Evolutionary conservation across 2,888 invertebrate species (phyloP), one percentile per base, ranked within the genome.

Genomic region (Parnassius orleans): DNA sequence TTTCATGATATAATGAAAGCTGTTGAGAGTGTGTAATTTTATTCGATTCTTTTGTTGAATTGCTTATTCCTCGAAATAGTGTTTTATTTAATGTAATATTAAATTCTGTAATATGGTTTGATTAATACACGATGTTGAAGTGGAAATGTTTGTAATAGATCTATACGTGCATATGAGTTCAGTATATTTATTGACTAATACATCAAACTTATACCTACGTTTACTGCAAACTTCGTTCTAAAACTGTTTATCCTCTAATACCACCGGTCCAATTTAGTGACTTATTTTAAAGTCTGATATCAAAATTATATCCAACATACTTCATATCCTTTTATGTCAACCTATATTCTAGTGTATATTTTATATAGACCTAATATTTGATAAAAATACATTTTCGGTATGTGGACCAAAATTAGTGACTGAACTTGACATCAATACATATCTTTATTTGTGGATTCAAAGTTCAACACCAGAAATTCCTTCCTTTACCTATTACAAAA

Each of bases 201-300:
- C 50, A 50, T n/a, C 33, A 55, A 59, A 54, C 48, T 59, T 58
- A 57, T 47, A 57, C n/a, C 14, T 19, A 52, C 19, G 47, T 47
- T 63, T 24, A 11, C 11, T 55, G 51, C 12, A 42, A 46, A 52
- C 14, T 54, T 47, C n/a, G 19, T 10, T 43, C 19, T 41, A 54
- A 55, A 55, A 48, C 14, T 48, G 48, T 48, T 33, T 14, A 11
- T 33, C 12, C 24, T 46, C 33, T 1, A 41, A 61, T 68, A 78
- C 79, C 79, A 72, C 82, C 65, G 89, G 90, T 83, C 89, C 90
- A 90, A 87, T 69, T 19, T 67, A 81, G 86, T 86, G 90, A 89
- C 87, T 89, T 90, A 78, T 63, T 63, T 74, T 69, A 74, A 69
- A 77, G 65, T 71, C 69, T 72, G 66, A 87, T 87, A 87, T 86